phyloP scores from a whole-genome alignment of 1,140 invertebrate genomes.

The Hetaerina americana region DNA sequence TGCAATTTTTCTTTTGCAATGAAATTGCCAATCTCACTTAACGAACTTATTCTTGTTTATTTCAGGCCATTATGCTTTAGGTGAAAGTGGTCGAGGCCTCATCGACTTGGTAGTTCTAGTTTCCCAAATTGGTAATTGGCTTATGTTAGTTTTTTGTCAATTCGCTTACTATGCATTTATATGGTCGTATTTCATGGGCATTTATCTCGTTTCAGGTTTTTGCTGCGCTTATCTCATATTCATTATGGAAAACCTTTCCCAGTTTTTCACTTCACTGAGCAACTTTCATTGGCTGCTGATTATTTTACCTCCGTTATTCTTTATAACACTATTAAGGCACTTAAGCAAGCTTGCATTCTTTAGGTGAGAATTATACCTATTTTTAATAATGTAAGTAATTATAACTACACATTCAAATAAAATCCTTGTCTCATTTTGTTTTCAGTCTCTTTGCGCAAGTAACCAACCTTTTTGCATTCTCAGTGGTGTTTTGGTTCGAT shows the following conservation, averaged over 20 bases:
- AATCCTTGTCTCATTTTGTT: not conserved
- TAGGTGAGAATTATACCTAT: not conserved
- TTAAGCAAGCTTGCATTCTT: conserved; percentile 4
- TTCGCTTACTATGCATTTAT: too few relatives aligned
- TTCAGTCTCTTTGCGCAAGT: conserved; percentile 24
- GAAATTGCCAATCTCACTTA: not conserved
- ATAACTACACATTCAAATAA: not conserved
- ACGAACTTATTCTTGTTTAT: conserved; percentile 8
- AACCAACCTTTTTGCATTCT: conserved; percentile 33
- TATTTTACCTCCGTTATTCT: conserved; percentile 3
- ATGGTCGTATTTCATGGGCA: too few relatives aligned
- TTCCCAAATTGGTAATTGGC: conserved; percentile 27
- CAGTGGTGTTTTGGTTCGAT: conserved; percentile 38
- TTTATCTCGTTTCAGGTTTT: conserved; percentile 4
- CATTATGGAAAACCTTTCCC: conserved; percentile 5
- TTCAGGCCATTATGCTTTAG: conserved; percentile 28
- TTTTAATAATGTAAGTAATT: not conserved
- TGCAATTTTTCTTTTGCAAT: not conserved
- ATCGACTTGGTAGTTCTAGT: conserved; percentile 30
- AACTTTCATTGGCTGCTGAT: conserved; percentile 6
- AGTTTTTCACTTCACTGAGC: not conserved
- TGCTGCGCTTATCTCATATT: conserved; percentile 8
- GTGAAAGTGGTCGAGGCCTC: conserved; percentile 24
- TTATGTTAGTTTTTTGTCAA: not conserved
- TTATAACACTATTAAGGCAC: not conserved